Evolutionary conservation across 2,797 vertebrate genomes (phyloP).

Genomic region (Sylvia borin): DNA sequence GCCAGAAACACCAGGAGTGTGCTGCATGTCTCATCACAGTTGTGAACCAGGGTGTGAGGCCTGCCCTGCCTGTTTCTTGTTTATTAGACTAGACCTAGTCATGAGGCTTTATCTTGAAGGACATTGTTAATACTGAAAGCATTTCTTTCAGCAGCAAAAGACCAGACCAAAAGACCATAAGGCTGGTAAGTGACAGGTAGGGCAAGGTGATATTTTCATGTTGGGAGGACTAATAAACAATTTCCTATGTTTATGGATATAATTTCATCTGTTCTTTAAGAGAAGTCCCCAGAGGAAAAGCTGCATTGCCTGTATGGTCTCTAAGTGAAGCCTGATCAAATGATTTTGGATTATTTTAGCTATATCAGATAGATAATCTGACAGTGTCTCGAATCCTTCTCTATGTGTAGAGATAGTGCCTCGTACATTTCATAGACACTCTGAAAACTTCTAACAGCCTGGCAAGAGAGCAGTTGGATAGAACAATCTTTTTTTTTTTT

Average conservation of each 20-base stretch:
- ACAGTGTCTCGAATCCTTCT: neutral
- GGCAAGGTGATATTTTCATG: neutral
- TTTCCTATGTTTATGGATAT: neutral
- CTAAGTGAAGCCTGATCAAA: neutral
- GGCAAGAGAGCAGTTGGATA: neutral
- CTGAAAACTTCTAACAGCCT: neutral
- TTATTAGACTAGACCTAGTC: neutral
- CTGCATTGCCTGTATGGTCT: neutral
- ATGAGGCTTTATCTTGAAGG: neutral
- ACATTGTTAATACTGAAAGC: neutral
- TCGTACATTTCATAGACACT: neutral
- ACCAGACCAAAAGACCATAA: neutral
- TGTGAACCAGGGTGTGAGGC: neutral
- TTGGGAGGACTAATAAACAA: neutral
- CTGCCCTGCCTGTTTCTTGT: neutral
- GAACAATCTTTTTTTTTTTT: neutral
- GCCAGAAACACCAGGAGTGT: rapidly evolving
- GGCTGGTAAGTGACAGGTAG: neutral
- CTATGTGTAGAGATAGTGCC: neutral
- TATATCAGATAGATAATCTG: neutral
- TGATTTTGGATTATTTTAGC: neutral
- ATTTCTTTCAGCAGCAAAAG: neutral
- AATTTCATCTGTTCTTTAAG: neutral
- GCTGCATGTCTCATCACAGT: neutral
- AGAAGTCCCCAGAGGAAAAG: neutral